Percentiles rank a stretch among this genome's conserved stretches.
Conservation (phyloP, 2,888 invertebrate genomes). For the Hemistola chrysoprasaria region DNA sequence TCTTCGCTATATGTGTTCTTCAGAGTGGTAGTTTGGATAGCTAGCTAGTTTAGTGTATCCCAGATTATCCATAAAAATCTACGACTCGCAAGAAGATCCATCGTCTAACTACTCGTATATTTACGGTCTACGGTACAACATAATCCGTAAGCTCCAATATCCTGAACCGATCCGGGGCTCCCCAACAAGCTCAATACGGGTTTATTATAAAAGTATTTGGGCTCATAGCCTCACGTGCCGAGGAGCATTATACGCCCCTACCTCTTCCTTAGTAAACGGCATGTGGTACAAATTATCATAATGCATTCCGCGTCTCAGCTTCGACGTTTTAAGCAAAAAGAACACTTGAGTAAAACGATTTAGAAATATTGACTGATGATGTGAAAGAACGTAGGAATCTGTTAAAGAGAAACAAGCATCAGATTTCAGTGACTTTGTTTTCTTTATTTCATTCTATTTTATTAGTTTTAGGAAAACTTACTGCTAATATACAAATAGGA, state of each 20-base stretch:
- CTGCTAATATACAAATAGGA: too few relatives aligned
- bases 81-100: slow-evolving; percentile 8
- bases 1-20: too few relatives aligned
- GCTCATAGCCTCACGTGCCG: slow-evolving; percentile 32
- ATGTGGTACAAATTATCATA: slow-evolving; percentile 27
- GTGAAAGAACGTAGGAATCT: slow-evolving; percentile 13
- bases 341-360: slow-evolving; percentile 20
- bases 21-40: too few relatives aligned
- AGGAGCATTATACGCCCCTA: slow-evolving; percentile 20
- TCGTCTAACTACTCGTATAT: slow-evolving; percentile 12
- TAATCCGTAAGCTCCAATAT: slow-evolving; percentile 24
- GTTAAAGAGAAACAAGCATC: slow-evolving; percentile 9
- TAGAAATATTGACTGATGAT: slow-evolving; percentile 19
- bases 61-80: slow-evolving; percentile 8
- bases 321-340: slow-evolving; percentile 19
- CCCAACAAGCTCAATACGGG: slow-evolving; percentile 23
- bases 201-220: slow-evolving; percentile 32
- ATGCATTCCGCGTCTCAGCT: slow-evolving; percentile 19
- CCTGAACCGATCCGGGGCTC: slow-evolving; percentile 18
- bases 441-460: background rate
- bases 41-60: too few relatives aligned
- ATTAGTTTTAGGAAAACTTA: too few relatives aligned
- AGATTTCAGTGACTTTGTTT: slow-evolving; percentile 2
- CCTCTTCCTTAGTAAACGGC: slow-evolving; percentile 13
- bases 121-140: slow-evolving; percentile 17